These are phyloP conservation scores for Drepana arcuata DNA, from an alignment of 1,140 invertebrate species.

Conservation along the genomic window DNA sequence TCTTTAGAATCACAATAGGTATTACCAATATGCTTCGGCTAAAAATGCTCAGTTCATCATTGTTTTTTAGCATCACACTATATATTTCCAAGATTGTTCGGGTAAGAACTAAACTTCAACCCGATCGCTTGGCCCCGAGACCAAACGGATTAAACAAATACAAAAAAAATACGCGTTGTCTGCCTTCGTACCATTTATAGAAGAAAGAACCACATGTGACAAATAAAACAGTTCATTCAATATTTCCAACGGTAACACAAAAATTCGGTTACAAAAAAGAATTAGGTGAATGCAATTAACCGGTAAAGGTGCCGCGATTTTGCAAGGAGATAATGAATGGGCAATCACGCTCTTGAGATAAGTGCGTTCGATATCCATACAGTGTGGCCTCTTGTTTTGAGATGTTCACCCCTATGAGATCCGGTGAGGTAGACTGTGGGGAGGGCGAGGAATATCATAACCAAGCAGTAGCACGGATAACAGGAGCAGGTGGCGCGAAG, in stretches of 20 bases:
- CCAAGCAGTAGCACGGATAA: background rate
- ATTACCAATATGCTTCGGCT: too few relatives aligned
- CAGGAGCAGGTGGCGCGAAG: constrained; percentile 56
- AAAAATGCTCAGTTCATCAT: too few relatives aligned
- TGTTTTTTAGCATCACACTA: too few relatives aligned
- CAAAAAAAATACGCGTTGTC: too few relatives aligned
- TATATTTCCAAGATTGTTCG: too few relatives aligned
- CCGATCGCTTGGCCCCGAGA: too few relatives aligned
- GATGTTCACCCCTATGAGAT: constrained; percentile 1
- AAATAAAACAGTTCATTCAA: too few relatives aligned
- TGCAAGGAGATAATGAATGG: constrained; percentile 25
- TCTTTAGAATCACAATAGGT: too few relatives aligned
- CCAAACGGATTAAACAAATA: too few relatives aligned
- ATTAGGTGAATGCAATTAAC: constrained; percentile 21
- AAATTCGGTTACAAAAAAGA: constrained; percentile 10
- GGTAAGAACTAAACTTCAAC: too few relatives aligned
- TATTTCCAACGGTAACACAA: constrained; percentile 2
- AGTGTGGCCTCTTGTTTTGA: background rate
- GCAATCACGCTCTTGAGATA: constrained; percentile 23
- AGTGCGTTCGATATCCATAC: constrained; percentile 6
- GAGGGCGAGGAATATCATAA: background rate
- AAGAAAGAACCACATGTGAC: too few relatives aligned
- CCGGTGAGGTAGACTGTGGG: background rate
- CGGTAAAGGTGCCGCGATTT: constrained; percentile 23
- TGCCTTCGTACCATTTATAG: too few relatives aligned